phyloP scores from a whole-genome alignment of 1,140 invertebrate species.

The Orchestia grillus region DNA sequence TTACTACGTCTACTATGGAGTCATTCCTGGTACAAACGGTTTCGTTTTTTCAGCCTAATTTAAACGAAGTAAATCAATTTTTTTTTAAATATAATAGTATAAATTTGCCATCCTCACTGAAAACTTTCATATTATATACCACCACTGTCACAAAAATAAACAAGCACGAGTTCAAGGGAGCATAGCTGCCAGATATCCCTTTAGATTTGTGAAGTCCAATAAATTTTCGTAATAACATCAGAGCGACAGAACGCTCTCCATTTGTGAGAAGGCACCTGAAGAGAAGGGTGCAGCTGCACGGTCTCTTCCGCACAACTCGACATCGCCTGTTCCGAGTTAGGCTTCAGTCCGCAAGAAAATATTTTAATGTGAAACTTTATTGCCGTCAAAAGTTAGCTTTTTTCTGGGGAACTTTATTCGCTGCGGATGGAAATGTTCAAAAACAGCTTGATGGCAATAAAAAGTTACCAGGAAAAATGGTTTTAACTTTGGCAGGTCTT shows the following conservation, averaged over 20 bases:
- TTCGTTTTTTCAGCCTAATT: too few species aligned
- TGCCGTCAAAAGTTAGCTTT: slow-evolving; percentile 44
- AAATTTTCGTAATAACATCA: too few species aligned
- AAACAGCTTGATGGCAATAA: slow-evolving; percentile 54
- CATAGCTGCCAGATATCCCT: too few species aligned
- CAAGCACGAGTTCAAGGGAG: too few species aligned
- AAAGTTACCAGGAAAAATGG: background rate
- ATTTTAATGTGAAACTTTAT: slow-evolving; percentile 56
- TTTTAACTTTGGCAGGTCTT: slow-evolving; percentile 47
- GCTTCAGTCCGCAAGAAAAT: slow-evolving; percentile 30
- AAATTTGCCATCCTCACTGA: too few species aligned
- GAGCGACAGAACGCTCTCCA: background rate
- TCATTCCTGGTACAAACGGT: too few species aligned
- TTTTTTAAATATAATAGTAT: too few species aligned
- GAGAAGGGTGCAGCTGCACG: background rate
- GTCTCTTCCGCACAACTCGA: background rate
- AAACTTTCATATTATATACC: too few species aligned
- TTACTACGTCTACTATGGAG: too few species aligned
- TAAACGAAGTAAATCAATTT: too few species aligned
- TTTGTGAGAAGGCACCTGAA: background rate
- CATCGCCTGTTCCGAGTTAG: background rate
- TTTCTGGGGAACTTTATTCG: slow-evolving; percentile 18
- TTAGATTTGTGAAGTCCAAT: too few species aligned
- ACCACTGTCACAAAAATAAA: too few species aligned
- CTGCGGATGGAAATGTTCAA: slow-evolving; percentile 52